phyloP scores from a whole-genome alignment of 1,140 invertebrate species.

The Berghia stephanieae region DNA sequence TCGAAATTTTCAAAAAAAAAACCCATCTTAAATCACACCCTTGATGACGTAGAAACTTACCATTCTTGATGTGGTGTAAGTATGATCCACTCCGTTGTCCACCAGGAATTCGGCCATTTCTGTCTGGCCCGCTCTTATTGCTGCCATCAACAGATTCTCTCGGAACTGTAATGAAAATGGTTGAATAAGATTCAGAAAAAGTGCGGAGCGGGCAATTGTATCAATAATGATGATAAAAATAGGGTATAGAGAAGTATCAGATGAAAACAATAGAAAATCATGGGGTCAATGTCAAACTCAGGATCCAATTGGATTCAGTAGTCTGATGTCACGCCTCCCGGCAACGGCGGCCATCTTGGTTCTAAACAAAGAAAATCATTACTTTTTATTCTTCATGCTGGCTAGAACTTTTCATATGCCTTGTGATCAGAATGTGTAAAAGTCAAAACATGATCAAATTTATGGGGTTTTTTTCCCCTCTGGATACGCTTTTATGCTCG shows the following conservation, averaged over 20 bases:
- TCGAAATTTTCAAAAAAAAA: too few relatives aligned
- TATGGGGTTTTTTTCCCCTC: too few relatives aligned
- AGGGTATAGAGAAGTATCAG: neutral
- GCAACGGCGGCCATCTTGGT: too few relatives aligned
- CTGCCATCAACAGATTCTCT: constrained; percentile 63
- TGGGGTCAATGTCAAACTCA: neutral
- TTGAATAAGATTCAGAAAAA: neutral
- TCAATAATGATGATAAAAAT: neutral
- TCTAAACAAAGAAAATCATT: too few relatives aligned
- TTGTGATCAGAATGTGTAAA: too few relatives aligned
- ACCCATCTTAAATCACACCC: too few relatives aligned
- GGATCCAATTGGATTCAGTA: neutral
- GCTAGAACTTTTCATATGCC: too few relatives aligned
- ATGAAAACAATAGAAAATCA: neutral
- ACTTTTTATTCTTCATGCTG: too few relatives aligned
- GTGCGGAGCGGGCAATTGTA: neutral
- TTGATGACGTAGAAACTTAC: too few relatives aligned
- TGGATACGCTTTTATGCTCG: too few relatives aligned
- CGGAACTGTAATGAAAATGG: constrained; percentile 45
- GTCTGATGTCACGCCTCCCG: too few relatives aligned
- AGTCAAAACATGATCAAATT: too few relatives aligned
- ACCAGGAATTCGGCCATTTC: constrained; percentile 61
- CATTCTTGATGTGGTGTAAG: constrained; percentile 46
- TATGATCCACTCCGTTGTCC: constrained; percentile 57
- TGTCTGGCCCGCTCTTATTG: constrained; percentile 48